A percentile compares a stretch with the other conserved stretches of the same genome.
These are phyloP conservation scores for Diadophis punctatus DNA, from an alignment of 2,113 vertebrate species.

Conservation along the genomic window DNA sequence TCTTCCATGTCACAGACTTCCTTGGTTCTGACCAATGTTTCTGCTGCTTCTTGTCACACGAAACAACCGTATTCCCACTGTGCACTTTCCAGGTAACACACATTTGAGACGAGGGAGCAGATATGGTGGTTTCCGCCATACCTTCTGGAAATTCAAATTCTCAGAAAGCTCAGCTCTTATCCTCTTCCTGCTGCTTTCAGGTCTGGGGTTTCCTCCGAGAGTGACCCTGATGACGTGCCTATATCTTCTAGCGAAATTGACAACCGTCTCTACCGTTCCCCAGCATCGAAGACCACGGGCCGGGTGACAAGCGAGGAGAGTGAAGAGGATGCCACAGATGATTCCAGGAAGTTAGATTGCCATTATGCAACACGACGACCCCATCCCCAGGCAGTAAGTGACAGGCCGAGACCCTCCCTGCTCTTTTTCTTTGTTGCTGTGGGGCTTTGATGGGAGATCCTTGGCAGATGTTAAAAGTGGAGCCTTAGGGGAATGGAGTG, in stretches of 20 bases:
- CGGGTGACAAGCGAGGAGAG: constrained; percentile 86
- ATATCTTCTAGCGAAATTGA: constrained; percentile 65
- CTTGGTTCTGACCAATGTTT: constrained; percentile 48
- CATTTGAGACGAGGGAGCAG: not conserved
- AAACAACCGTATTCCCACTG: constrained; percentile 72
- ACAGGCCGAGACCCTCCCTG: not conserved
- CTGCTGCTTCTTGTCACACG: constrained; percentile 74
- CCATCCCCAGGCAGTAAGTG: constrained; percentile 80
- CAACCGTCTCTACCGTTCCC: constrained; percentile 70
- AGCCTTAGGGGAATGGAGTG: not conserved
- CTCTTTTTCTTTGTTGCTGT: not conserved
- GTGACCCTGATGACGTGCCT: constrained; percentile 72
- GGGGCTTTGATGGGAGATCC: not conserved
- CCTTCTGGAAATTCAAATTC: not conserved
- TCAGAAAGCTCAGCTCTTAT: not conserved
- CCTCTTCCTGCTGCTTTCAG: constrained; percentile 46
- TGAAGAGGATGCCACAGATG: constrained; percentile 73
- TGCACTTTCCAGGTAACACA: constrained; percentile 73
- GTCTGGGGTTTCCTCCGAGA: constrained; percentile 69
- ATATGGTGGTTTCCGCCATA: not conserved
- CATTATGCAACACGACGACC: constrained; percentile 77
- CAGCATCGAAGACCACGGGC: constrained; percentile 64
- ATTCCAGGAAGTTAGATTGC: constrained; percentile 71
- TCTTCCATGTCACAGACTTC: constrained; percentile 62
- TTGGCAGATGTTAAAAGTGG: not conserved